Percentiles rank a stretch among this genome's conserved stretches.
Evolutionary conservation across 2,113 vertebrate genomes (phyloP).

Genomic region (Galeopterus variegatus): DNA sequence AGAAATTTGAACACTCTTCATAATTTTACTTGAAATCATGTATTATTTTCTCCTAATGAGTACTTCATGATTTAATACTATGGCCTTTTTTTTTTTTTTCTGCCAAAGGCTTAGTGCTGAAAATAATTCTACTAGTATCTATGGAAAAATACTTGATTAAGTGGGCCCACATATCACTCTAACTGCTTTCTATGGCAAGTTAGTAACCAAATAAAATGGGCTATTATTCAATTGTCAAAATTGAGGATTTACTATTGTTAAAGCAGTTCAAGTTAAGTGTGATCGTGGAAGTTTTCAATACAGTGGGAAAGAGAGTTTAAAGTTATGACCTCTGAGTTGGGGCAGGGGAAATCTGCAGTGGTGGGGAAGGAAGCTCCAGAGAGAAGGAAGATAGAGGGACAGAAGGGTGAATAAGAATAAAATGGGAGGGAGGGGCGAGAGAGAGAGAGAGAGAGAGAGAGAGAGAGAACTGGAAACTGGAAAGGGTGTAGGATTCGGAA

Average conservation of each 20-base stretch:
- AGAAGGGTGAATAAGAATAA: not conserved
- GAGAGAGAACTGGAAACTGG: not conserved
- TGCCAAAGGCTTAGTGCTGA: constrained; percentile 67
- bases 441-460: not conserved
- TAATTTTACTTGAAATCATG: constrained; percentile 75
- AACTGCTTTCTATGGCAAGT: constrained; percentile 73
- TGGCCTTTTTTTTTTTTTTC: constrained; percentile 62
- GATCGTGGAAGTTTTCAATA: not conserved
- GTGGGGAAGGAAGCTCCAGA: not conserved
- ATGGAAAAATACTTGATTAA: constrained; percentile 78
- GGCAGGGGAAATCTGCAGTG: not conserved
- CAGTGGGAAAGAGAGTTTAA: constrained; percentile 14
- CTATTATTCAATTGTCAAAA: constrained; percentile 69
- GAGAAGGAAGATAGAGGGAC: not conserved
- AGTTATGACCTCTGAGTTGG: not conserved
- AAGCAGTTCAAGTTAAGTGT: not conserved
- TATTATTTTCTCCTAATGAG: constrained; percentile 75
- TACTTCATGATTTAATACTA: constrained; percentile 74
- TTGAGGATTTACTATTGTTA: constrained; percentile 46
- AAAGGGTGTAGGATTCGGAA: not conserved
- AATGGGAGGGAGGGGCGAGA: rapidly evolving
- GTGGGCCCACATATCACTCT: constrained; percentile 53
- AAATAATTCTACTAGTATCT: constrained; percentile 77
- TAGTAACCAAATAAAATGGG: constrained; percentile 76
- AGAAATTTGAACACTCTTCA: constrained; percentile 67